Percentiles rank a stretch among this genome's conserved stretches.
Evolutionary conservation across 1,140 invertebrate species (phyloP).

Genomic region (Drosophila pandora): DNA sequence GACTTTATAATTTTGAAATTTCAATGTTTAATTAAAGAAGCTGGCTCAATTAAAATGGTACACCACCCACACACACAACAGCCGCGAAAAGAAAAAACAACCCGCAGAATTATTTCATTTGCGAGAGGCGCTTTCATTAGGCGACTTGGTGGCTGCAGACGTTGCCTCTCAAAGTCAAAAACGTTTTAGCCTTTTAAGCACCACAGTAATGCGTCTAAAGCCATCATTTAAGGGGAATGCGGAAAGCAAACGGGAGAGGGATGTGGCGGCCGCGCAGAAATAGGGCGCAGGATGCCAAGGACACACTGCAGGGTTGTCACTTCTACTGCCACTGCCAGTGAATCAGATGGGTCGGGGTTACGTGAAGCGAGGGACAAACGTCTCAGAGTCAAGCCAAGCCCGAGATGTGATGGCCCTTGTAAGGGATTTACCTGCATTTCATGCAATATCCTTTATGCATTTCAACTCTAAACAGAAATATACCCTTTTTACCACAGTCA

Average conservation of each 20-base stretch:
- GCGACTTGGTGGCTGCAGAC: conserved; percentile 58
- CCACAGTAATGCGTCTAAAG: conserved; percentile 74
- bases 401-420: conserved; percentile 51
- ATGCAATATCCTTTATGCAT: conserved; percentile 23
- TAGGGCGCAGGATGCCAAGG: conserved; percentile 58
- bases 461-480: conserved; percentile 21
- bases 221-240: conserved; percentile 38
- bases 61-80: conserved; percentile 18
- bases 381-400: conserved; percentile 40
- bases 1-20: conserved; percentile 59
- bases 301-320: conserved; percentile 27
- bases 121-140: conserved; percentile 61
- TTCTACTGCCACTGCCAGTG: conserved; percentile 19
- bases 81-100: conserved; percentile 20
- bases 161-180: conserved; percentile 69
- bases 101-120: conserved; percentile 65
- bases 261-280: conserved; percentile 24
- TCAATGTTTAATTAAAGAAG: conserved; percentile 64
- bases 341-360: conserved; percentile 69
- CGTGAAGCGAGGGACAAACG: conserved; percentile 67
- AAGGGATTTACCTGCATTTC: conserved; percentile 33
- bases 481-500: too few species aligned
- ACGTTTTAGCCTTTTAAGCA: conserved; percentile 79
- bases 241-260: conserved; percentile 3
- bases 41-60: conserved; percentile 58